Percentiles rank a stretch among this genome's conserved stretches.
Evolutionary conservation across 1,140 invertebrate genomes (phyloP).

Genomic region (Brachionus calyciflorus): DNA sequence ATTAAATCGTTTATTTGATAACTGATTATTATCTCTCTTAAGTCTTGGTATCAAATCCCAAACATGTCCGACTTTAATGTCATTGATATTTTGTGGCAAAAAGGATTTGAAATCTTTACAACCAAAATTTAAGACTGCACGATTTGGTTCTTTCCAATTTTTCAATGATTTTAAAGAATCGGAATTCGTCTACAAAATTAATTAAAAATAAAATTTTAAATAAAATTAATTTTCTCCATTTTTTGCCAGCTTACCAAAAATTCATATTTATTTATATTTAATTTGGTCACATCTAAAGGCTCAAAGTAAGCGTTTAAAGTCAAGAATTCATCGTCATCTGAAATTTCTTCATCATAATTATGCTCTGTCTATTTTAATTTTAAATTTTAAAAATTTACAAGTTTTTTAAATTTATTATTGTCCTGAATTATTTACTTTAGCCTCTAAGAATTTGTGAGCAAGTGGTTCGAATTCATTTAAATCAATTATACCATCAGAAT

Average conservation of each 20-base stretch:
- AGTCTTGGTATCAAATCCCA: constrained; percentile 22
- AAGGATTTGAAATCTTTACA: constrained; percentile 21
- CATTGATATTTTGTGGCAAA: background rate
- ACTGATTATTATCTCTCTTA: background rate
- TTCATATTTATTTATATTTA: background rate
- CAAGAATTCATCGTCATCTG: constrained; percentile 28
- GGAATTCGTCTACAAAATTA: constrained; percentile 4
- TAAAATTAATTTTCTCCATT: background rate
- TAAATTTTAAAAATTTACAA: background rate
- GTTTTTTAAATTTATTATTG: too few relatives aligned
- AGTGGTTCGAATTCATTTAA: constrained; percentile 31
- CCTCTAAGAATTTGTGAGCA: background rate
- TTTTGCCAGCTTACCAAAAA: background rate
- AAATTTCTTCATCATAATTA: constrained; percentile 17
- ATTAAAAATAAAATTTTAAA: background rate
- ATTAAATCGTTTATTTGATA: constrained; percentile 38
- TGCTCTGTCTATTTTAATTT: background rate
- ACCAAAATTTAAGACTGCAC: constrained; percentile 8
- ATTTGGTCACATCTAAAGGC: constrained; percentile 1
- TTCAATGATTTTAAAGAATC: background rate
- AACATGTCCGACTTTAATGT: background rate
- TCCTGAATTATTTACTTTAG: background rate
- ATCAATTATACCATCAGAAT: constrained; percentile 31
- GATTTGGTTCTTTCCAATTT: constrained; percentile 30
- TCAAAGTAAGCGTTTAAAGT: constrained; percentile 46